Conservation (phyloP, 2,113 vertebrate genomes). For the Sorex araneus region DNA sequence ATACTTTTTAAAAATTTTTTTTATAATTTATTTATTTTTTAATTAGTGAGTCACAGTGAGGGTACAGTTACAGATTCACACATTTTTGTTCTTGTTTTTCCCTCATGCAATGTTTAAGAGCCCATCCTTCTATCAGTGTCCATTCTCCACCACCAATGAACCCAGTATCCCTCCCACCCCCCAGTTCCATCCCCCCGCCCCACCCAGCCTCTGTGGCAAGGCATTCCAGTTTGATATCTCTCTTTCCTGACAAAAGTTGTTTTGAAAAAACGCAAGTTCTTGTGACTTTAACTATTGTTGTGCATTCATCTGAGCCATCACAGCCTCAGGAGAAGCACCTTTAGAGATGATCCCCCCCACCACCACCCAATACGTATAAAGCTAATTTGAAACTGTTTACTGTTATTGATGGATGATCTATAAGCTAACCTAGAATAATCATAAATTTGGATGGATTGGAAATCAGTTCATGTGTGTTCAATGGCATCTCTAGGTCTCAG, state of each 20-base stretch:
- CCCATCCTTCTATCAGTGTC: too few species aligned
- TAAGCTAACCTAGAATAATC: conserved; percentile 39
- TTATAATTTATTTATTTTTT: too few species aligned
- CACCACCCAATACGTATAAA: not conserved
- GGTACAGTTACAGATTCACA: too few species aligned
- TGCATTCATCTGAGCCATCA: not conserved
- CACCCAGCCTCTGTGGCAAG: too few species aligned
- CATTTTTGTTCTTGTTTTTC: too few species aligned
- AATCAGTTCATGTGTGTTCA: not conserved
- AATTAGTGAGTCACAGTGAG: too few species aligned
- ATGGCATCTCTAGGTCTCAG: conserved; percentile 18
- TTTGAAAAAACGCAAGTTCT: not conserved
- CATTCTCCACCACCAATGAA: too few species aligned
- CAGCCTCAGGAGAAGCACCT: not conserved
- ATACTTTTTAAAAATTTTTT: too few species aligned
- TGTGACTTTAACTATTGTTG: conserved; percentile 25
- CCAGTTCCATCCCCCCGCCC: too few species aligned
- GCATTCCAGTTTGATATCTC: too few species aligned
- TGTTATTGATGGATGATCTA: not conserved
- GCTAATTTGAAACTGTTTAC: not conserved
- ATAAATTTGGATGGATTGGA: conserved; percentile 13
- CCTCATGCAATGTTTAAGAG: too few species aligned
- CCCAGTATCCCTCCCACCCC: too few species aligned
- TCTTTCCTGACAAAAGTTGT: conserved; percentile 11
- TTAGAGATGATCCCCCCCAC: not conserved